These are phyloP conservation scores for Piaya cayana DNA, from an alignment of 2,113 vertebrate species.

Conservation along the genomic window DNA sequence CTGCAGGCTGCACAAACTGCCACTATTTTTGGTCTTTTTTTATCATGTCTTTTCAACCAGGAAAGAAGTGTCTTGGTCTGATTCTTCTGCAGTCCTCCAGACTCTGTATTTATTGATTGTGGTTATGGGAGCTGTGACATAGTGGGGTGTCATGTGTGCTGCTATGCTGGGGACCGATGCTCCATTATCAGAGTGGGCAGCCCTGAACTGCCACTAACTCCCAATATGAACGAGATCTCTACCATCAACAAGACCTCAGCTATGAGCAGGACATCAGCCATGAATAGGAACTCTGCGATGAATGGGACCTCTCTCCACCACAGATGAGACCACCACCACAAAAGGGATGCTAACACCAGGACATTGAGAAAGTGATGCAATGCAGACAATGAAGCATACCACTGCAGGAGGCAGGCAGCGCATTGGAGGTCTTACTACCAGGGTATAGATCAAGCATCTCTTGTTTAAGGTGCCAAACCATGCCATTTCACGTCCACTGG, in stretches of 20 bases:
- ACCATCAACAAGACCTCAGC: neutral
- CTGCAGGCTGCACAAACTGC: neutral
- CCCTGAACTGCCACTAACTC: fast-evolving
- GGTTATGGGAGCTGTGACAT: fast-evolving
- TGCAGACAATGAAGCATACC: fast-evolving
- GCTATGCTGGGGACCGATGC: fast-evolving
- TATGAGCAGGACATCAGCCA: too few relatives aligned
- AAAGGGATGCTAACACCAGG: fast-evolving
- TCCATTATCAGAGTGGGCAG: fast-evolving
- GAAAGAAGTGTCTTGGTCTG: neutral
- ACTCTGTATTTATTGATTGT: neutral
- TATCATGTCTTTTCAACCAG: neutral
- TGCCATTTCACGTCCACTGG: neutral
- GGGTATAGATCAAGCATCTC: neutral
- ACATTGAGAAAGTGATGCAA: fast-evolving
- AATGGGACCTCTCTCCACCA: neutral
- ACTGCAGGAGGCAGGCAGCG: fast-evolving
- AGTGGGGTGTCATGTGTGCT: too few relatives aligned
- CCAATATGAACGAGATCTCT: neutral
- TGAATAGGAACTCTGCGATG: neutral
- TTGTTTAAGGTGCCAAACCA: fast-evolving
- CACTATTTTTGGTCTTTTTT: neutral
- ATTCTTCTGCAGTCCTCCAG: neutral
- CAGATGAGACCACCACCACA: neutral
- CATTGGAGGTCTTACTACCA: neutral